Base-by-base conservation (phyloP, 2,888 invertebrate genomes). In the Polymixis lichenea region DNA sequence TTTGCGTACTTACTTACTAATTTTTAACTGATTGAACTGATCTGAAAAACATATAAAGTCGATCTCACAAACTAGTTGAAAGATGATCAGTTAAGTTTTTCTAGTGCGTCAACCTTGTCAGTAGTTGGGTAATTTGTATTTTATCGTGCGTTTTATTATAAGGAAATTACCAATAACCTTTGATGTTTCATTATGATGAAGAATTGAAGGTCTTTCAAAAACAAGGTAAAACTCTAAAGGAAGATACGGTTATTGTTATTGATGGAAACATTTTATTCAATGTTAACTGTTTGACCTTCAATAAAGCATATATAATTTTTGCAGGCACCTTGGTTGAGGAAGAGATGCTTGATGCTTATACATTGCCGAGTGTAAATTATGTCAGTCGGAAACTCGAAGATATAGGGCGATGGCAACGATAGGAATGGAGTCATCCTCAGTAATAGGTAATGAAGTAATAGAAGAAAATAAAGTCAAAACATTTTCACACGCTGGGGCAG, bases 141-240 rank as follows among this genome's bases (percentile, higher is more conserved):
- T 62, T 66, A 66, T 53, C 60, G 53, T 68, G 56, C 56, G 61
- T 74, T 77, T 77, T 83, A 67, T 67, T 71, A 78, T 64, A 75
- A 86, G 84, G 86, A 87, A 86, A 87, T 87, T 75, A 58, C 38
- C 43, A 11, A 75, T 83, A 79, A 74, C 87, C 86, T 87, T 82
- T 78, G 65, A 62, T 72, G 74, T 55, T 73, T 61, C 68, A 62
- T 67, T 61, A 72, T 78, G 72, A 82, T 78, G 65, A 85, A 43
- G 66, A 73, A 56, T 4, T 22, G 79, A 86, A 82, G 87, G 85
- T 72, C 66, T 25, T 43, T 6, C 17, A 55, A 71, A 61, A 70
- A 75, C 72, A 67, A 83, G 86, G 78, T 78, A 56, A 72, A 46
- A 19, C 51, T 11, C 64, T 64, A 67, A 67, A 79, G 75, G 71